phyloP scores from a whole-genome alignment of 1,140 invertebrate species.

The Hestina assimilis region DNA sequence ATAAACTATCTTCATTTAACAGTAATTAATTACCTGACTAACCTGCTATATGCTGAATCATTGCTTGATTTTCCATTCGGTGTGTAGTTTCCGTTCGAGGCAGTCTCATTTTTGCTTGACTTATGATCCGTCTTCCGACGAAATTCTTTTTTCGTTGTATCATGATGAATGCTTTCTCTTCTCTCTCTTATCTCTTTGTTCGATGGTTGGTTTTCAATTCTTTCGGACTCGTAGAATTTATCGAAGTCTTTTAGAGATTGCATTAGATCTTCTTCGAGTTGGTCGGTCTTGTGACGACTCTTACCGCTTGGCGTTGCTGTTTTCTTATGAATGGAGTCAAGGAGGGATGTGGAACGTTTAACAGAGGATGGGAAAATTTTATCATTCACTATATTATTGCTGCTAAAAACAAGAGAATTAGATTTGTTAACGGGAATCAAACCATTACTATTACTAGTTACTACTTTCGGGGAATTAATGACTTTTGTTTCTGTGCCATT shows the following conservation, averaged over 20 bases:
- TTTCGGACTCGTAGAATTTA: constrained; percentile 70
- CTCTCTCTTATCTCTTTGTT: constrained; percentile 43
- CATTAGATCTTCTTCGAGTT: constrained; percentile 75
- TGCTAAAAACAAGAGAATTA: constrained; percentile 77
- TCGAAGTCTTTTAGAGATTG: constrained; percentile 76
- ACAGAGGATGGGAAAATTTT: constrained; percentile 71
- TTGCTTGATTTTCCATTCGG: constrained; percentile 64
- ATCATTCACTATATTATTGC: constrained; percentile 69
- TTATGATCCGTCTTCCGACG: constrained; percentile 51
- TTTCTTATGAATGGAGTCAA: constrained; percentile 73
- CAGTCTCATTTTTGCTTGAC: constrained; percentile 42
- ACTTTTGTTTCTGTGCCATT: constrained; percentile 52
- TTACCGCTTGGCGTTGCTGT: constrained; percentile 45
- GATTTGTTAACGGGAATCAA: constrained; percentile 75
- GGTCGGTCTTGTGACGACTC: constrained; percentile 61
- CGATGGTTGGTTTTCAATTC: constrained; percentile 42
- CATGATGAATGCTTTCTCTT: constrained; percentile 41
- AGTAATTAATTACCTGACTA: constrained; percentile 67
- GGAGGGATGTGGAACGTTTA: constrained; percentile 75
- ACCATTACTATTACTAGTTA: constrained; percentile 50
- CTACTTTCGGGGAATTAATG: constrained; percentile 52
- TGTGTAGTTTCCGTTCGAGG: constrained; percentile 57
- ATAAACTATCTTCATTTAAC: not conserved
- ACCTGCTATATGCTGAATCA: constrained; percentile 78
- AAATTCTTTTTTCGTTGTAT: constrained; percentile 50